Evolutionary conservation across 1,140 invertebrate species (phyloP).

Genomic region (honey bee (Apis mellifera)): Amel_HAv3.1 CM009938.2:11267001-11267500

Average conservation of each 20-base stretch:
- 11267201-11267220: slow-evolving; percentile 22
- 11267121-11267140: slow-evolving; percentile 48
- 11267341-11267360: too few species aligned
- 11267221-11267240: slow-evolving; percentile 20
- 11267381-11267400: too few species aligned
- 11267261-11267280: background rate
- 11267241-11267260: background rate
- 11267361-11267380: too few species aligned
- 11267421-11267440: too few species aligned
- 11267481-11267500: too few species aligned
- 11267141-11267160: slow-evolving; percentile 44
- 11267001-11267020: background rate
- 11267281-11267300: too few species aligned
- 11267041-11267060: background rate
- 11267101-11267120: slow-evolving; percentile 3
- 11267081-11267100: background rate
- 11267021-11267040: background rate
- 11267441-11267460: too few species aligned
- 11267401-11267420: too few species aligned
- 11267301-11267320: too few species aligned
- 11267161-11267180: slow-evolving; percentile 28
- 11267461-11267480: too few species aligned
- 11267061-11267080: background rate
- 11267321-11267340: too few species aligned
- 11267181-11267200: slow-evolving; percentile 23